These are phyloP conservation scores for Pangasius mekongensis DNA, from an alignment of 2,797 vertebrate genomes.

Conservation along the genomic window DNA sequence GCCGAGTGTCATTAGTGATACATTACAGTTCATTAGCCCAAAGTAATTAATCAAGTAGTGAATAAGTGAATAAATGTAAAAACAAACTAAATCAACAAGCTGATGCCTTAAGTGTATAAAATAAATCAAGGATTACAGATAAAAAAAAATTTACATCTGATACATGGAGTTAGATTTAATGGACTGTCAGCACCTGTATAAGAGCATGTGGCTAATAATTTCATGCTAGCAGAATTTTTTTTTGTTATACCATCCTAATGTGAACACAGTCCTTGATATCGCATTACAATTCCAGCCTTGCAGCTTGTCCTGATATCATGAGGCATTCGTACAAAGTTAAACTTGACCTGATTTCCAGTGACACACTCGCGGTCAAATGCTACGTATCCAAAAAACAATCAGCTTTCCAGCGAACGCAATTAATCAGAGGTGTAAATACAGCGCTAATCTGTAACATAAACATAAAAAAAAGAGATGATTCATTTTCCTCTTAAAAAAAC, in stretches of 20 bases:
- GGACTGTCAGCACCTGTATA: neutral
- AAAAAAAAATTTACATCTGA: neutral
- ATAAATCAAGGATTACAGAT: neutral
- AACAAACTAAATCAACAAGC: neutral
- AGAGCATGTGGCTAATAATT: neutral
- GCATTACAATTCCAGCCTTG: neutral
- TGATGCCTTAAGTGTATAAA: neutral
- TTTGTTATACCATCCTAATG: neutral
- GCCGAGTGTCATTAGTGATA: neutral
- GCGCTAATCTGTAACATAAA: neutral
- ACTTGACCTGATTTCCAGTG: neutral
- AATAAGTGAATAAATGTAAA: neutral
- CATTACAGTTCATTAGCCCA: neutral
- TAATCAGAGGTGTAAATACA: neutral
- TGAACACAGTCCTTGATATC: neutral
- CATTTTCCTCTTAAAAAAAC: conserved; percentile 3
- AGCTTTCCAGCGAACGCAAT: neutral
- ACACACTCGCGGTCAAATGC: neutral
- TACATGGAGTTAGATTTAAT: neutral
- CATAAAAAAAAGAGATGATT: neutral
- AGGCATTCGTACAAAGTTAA: neutral
- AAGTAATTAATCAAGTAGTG: neutral
- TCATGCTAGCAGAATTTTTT: neutral
- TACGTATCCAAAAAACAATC: neutral
- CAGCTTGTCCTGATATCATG: neutral